These are phyloP conservation scores for Melinopterus prodromus DNA, from an alignment of 2,888 invertebrate genomes.

Conservation along the genomic window DNA sequence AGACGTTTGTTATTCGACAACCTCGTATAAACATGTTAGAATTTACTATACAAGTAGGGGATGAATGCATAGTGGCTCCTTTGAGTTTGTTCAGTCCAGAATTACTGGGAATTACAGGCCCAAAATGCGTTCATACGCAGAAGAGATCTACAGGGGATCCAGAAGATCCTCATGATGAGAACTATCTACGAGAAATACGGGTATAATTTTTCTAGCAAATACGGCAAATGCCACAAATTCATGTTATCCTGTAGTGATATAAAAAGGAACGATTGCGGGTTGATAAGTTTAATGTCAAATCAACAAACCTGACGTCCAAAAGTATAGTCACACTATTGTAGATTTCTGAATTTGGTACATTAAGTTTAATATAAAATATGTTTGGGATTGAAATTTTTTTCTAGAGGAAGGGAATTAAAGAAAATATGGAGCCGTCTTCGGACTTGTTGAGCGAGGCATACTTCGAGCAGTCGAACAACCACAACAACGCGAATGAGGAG, in stretches of 20 bases:
- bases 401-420: slow-evolving; percentile 68
- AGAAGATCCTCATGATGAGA: slow-evolving; percentile 93
- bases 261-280: no score
- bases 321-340: not conserved
- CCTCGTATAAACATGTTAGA: slow-evolving; percentile 73
- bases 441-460: slow-evolving; percentile 61
- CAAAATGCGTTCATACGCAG: slow-evolving; percentile 77
- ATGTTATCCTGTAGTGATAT: no score
- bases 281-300: no score
- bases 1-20: slow-evolving; percentile 78
- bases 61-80: slow-evolving; percentile 92
- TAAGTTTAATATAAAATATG: slow-evolving; percentile 14
- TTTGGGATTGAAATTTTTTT: slow-evolving; percentile 36
- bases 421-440: slow-evolving; percentile 64
- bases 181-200: slow-evolving; percentile 89
- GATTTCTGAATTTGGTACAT: slow-evolving; percentile 25
- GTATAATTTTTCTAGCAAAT: slow-evolving; percentile 14
- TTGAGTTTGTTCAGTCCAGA: slow-evolving; percentile 89
- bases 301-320: not conserved
- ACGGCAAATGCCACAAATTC: not conserved
- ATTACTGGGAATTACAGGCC: slow-evolving; percentile 84
- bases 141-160: slow-evolving; percentile 78
- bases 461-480: slow-evolving; percentile 62
- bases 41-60: slow-evolving; percentile 85
- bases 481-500: slow-evolving; percentile 68